Conservation (phyloP, 2,113 vertebrate genomes). For the Anthoscopus minutus region DNA sequence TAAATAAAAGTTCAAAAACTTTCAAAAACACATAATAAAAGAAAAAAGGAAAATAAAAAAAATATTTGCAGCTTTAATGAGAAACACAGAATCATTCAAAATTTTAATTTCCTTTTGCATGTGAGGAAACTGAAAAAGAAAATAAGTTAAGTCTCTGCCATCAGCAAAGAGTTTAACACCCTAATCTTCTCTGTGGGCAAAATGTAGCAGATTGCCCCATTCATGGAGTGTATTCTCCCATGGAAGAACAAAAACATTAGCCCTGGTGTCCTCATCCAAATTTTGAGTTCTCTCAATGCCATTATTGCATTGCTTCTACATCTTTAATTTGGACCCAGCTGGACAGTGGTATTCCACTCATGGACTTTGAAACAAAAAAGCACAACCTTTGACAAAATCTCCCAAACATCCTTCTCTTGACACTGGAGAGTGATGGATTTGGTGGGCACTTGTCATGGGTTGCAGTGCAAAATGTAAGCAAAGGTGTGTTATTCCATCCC, state of each 20-base stretch:
- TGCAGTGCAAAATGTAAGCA: too few species aligned
- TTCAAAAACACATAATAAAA: neutral
- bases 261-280: neutral
- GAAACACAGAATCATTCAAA: neutral
- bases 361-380: fast-evolving
- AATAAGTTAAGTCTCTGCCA: neutral
- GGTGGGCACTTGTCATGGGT: too few species aligned
- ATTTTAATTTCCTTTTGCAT: neutral
- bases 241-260: fast-evolving
- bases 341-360: neutral
- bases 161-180: neutral
- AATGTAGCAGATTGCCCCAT: fast-evolving
- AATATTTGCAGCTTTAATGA: neutral
- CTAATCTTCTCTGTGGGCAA: neutral
- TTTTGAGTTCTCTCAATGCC: neutral
- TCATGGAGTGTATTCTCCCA: neutral
- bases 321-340: neutral
- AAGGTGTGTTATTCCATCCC: too few species aligned
- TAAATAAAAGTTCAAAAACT: neutral
- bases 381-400: neutral
- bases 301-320: neutral
- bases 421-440: neutral
- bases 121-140: neutral
- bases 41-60: fast-evolving
- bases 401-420: too few species aligned